These are phyloP conservation scores for Apodemia zela DNA, from an alignment of 2,888 invertebrate species.

Conservation along the genomic window DNA sequence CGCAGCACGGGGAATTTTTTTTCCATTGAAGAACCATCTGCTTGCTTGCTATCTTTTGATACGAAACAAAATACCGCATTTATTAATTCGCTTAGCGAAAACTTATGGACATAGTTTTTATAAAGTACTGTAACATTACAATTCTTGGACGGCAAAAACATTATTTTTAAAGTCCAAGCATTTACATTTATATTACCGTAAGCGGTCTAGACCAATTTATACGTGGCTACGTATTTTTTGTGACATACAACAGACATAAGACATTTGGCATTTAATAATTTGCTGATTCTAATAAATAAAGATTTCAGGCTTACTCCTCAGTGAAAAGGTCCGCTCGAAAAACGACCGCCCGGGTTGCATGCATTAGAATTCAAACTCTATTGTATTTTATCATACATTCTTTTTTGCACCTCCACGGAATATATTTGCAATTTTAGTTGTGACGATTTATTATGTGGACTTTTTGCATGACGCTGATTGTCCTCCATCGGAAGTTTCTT, in stretches of 20 bases:
- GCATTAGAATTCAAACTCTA: conserved; percentile 69
- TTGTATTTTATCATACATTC: conserved; percentile 73
- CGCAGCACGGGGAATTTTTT: too few species aligned
- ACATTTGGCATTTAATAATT: conserved; percentile 65
- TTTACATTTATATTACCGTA: conserved; percentile 23
- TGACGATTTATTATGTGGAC: conserved; percentile 38
- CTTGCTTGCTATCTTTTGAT: too few species aligned
- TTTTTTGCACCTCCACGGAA: conserved; percentile 72
- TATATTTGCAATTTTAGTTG: conserved; percentile 67
- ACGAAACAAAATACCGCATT: too few species aligned
- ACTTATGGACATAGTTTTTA: too few species aligned
- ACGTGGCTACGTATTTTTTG: not conserved
- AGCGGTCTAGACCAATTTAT: conserved; percentile 5
- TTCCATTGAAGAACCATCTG: too few species aligned
- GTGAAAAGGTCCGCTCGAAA: conserved; percentile 55
- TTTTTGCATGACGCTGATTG: conserved; percentile 40
- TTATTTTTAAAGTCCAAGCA: conserved; percentile 1
- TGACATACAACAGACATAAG: conserved; percentile 50
- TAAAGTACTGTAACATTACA: too few species aligned
- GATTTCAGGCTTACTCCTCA: conserved; percentile 54
- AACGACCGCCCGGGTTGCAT: conserved; percentile 75
- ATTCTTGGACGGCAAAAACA: not conserved
- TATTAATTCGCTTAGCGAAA: too few species aligned
- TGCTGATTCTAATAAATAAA: conserved; percentile 78
- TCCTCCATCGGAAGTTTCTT: conserved; percentile 34